Conservation (phyloP, 2,113 vertebrate genomes). For the Tetrao urogallus region DNA sequence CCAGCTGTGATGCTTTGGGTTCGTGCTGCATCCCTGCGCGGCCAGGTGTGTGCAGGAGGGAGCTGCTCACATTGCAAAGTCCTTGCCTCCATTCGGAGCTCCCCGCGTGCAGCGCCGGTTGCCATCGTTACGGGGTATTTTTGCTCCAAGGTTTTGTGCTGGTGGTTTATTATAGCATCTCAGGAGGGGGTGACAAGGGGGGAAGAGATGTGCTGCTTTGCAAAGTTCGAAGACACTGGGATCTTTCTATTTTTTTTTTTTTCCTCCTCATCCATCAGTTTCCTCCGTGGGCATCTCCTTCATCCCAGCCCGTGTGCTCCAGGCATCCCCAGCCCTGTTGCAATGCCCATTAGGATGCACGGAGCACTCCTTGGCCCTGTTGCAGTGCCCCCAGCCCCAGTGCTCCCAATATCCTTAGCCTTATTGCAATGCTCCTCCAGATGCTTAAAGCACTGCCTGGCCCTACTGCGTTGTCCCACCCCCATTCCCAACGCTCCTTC, state of each 20-base stretch:
- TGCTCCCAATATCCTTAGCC: not conserved
- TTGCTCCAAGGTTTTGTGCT: not conserved
- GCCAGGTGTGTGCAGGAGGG: not conserved
- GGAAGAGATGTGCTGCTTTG: not conserved
- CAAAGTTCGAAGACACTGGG: not conserved
- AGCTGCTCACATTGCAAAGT: conserved; percentile 54
- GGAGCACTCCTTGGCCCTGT: too few species aligned
- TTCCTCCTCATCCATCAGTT: not conserved
- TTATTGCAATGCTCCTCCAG: too few species aligned
- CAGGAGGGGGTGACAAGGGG: not conserved
- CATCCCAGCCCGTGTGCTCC: not conserved
- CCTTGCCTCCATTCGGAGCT: conserved; percentile 26
- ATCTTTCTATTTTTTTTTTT: not conserved
- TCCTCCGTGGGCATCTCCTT: not conserved
- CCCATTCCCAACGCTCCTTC: too few species aligned
- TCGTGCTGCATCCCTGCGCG: not conserved
- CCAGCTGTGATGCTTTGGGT: not conserved
- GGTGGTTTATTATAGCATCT: conserved; percentile 53
- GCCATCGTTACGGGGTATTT: conserved; percentile 57
- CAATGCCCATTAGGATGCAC: too few species aligned
- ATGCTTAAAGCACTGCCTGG: too few species aligned
- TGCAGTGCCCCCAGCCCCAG: not conserved
- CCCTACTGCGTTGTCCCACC: too few species aligned
- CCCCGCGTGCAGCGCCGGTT: conserved; percentile 17
- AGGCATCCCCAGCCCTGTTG: not conserved